Evolutionary conservation across 2,797 vertebrate species (phyloP), one percentile per base, ranked within the genome.

Genomic region (Gambelia wislizenii): DNA sequence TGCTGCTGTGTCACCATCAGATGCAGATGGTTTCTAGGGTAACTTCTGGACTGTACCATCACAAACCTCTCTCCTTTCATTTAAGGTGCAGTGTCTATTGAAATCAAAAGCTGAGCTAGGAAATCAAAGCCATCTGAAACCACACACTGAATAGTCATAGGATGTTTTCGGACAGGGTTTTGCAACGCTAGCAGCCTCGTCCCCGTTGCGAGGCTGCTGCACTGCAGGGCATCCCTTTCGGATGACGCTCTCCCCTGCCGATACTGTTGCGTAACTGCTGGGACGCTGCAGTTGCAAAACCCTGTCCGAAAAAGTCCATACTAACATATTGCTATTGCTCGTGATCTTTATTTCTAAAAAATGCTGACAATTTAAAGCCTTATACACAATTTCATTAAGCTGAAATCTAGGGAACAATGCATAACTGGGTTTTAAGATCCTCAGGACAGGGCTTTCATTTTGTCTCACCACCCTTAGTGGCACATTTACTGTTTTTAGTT

Each of bases 1-100:
- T 87, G 79, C 49, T 56, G 74, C 76, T 82, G 75, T n/a, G 67
- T 87, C 61, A 74, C 25, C 44, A 76, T 64, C 56, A 49, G 42
- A 56, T 20, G 22, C 56, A 69, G 74, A 76, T 67, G 16, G 83
- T 91, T 75, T 85, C 77, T 39, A 81, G 59, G 67, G 47, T 36
- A 75, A 39, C 49, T n/a, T 84, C 27, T 91, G 67, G 22, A 42
- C 10, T 33, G 30, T 16, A 22, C 44, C 56, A 64, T 44, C 20
- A 22, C 56, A 76, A 44, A 6, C n/a, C 78, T 75, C 25, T 54
- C 33, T 33, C 42, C 6, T 56, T 79, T 78, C 42, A 12, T 77
- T 67, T 80, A 61, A 72, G 54, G 33, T 18, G n/a, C 8, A 85
- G 13, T 20, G 49, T 79, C 52, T 86, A 20, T 70, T 76, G 59